Evolutionary conservation across 1,140 invertebrate species (phyloP), one percentile per base, ranked within the genome.

Genomic region (Cydia amplana): DNA sequence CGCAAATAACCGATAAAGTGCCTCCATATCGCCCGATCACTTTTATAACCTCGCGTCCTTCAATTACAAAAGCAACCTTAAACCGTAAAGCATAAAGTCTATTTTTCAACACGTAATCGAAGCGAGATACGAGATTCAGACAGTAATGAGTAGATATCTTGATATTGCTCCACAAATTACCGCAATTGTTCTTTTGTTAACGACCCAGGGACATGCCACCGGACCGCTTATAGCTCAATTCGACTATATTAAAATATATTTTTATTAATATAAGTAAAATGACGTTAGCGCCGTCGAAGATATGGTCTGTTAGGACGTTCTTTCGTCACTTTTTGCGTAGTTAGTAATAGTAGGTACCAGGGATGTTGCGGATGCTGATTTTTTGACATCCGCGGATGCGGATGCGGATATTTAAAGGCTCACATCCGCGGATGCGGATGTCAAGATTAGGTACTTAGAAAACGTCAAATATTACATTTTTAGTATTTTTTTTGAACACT

Each of bases 111-210:
- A 12, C 55, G 1, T 12, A 60, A 7, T 60, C 12, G 16, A 60
- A 9, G 2, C 55, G 20, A 60, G 55, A 60, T 60, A 60, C 7
- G 55, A 60, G 55, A 12, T 60, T 60, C 23, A 7, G 55, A 23
- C 0, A 60, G 55, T 60, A 23, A 23, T 60, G 20, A 23, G 55
- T 20, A 23, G 55, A 60, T 60, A 73, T 73, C 72, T 73, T 73
- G 72, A 73, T 73, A 73, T 73, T 73, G 72, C 72, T 46, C 72
- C 72, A 73, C 72, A 73, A 73, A 73, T 73, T 73, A 73, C 72
- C 32, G 72, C 51, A 73, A 73, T 73, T 55, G 72, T 73, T 55
- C 18, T 14, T 49, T 25, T 73, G 72, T 73, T 73, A 73, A 73
- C 72, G 72, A 73, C 72, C 65, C 32, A 4, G 32, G 28, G 65